Conservation (phyloP, 2,888 invertebrate genomes). For the Stenodera caucasica region DNA sequence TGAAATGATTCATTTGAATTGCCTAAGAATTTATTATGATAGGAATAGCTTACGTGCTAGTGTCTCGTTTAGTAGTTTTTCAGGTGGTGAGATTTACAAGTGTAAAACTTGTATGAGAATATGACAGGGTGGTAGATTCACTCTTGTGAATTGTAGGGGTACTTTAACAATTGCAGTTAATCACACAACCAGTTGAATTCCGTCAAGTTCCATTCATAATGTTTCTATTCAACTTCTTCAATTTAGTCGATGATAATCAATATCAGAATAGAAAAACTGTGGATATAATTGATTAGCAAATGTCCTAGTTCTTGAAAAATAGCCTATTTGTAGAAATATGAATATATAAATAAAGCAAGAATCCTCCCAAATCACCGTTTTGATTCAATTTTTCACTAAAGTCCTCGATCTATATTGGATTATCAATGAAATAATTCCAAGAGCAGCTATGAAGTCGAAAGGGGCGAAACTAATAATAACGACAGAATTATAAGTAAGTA, state of each 20-base stretch:
- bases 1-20: not conserved
- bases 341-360: no score
- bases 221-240: not conserved
- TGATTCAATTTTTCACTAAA: not conserved
- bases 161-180: not conserved
- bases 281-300: no score
- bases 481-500: no score
- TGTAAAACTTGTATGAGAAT: not conserved
- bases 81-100: conserved; percentile 1
- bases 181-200: conserved; percentile 6
- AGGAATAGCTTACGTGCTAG: not conserved
- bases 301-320: not conserved
- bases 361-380: no score
- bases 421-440: not conserved
- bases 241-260: not conserved
- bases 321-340: not conserved
- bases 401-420: not conserved
- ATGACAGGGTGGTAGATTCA: conserved; percentile 4
- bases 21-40: not conserved
- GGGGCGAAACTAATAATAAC: not conserved
- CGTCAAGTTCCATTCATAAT: not conserved
- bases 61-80: not conserved
- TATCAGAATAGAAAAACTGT: no score
- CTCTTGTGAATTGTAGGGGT: not conserved
- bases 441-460: not conserved